A percentile compares a stretch with the other conserved stretches of the same genome.
Conservation (phyloP, 2,113 vertebrate genomes). For the Tetrax tetrax region DNA sequence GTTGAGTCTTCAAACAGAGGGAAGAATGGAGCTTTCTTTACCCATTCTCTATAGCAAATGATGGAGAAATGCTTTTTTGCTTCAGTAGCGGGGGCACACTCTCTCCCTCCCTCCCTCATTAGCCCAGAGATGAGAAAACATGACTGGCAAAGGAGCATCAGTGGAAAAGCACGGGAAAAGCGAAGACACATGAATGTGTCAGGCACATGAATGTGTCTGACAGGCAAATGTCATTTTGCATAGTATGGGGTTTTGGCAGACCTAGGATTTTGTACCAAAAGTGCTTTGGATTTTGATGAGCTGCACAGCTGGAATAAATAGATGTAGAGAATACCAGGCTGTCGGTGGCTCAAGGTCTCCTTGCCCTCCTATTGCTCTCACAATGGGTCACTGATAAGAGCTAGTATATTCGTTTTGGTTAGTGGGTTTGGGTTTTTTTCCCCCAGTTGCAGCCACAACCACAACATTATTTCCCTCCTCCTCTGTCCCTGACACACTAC, state of each 20-base stretch:
- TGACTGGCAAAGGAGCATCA: neutral
- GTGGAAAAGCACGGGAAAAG: neutral
- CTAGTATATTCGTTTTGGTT: neutral
- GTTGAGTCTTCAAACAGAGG: neutral
- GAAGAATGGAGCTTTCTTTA: neutral
- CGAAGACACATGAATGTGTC: neutral
- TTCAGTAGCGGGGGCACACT: accelerated
- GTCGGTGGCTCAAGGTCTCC: neutral
- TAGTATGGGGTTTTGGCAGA: neutral
- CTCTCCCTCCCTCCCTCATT: neutral
- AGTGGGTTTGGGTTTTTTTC: neutral
- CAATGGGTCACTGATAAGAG: neutral
- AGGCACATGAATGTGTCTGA: neutral
- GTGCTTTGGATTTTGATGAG: neutral
- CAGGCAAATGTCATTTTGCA: neutral
- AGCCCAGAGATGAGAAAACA: neutral
- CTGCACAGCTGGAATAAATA: neutral
- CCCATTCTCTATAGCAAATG: neutral
- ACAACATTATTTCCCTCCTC: neutral
- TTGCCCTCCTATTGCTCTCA: neutral
- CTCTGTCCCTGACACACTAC: neutral
- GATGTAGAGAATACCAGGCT: neutral
- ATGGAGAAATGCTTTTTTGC: neutral
- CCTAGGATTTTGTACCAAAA: neutral
- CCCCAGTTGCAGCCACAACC: neutral